phyloP scores from a whole-genome alignment of 2,113 vertebrate species.

The Phylloscopus trochiloides region DNA sequence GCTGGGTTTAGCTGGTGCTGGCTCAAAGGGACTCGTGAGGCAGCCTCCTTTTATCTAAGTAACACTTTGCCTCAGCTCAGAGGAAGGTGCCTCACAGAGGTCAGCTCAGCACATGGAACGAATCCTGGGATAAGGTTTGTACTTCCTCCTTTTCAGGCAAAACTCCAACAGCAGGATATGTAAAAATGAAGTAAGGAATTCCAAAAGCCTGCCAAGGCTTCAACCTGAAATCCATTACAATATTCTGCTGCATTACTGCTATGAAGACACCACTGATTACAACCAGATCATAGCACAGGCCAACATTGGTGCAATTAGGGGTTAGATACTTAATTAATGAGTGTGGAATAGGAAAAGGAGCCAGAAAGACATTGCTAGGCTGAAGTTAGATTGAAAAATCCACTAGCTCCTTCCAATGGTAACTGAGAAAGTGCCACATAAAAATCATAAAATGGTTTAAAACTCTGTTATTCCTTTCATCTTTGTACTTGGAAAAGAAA shows the following conservation, averaged over 20 bases:
- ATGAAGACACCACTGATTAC: not conserved
- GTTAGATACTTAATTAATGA: not conserved
- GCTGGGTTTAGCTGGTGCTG: not conserved
- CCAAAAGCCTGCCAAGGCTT: not conserved
- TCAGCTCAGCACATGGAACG: conserved; percentile 8
- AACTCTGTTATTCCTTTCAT: not conserved
- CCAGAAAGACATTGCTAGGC: conserved; percentile 15
- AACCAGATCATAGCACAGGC: not conserved
- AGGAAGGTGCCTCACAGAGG: conserved; percentile 19
- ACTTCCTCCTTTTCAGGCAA: conserved; percentile 13
- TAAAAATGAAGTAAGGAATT: not conserved
- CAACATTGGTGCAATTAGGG: not conserved
- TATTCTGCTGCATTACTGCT: not conserved
- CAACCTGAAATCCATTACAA: not conserved
- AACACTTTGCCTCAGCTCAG: not conserved
- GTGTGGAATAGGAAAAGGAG: not conserved
- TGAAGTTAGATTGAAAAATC: not conserved
- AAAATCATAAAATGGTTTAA: not conserved
- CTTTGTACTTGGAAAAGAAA: not conserved
- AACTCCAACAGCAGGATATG: not conserved
- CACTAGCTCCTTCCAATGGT: not conserved
- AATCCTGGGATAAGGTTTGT: not conserved
- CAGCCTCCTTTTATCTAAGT: not conserved
- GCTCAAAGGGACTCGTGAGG: not conserved
- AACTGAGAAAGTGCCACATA: conserved; percentile 17